phyloP scores from a whole-genome alignment of 2,113 vertebrate genomes.

The crab-eating macaque (Macaca fascicularis) region T2T-MFA8v1.1 NC_088378.1:6605001-6605500 shows the following conservation, averaged over 20 bases:
- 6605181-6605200: neutral
- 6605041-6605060: neutral
- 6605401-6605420: fast-evolving
- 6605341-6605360: no score
- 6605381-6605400: no score
- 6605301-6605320: neutral
- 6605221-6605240: fast-evolving
- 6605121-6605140: neutral
- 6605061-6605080: no score
- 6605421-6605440: neutral
- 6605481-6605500: no score
- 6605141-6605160: neutral
- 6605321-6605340: fast-evolving
- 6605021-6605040: neutral
- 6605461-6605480: neutral
- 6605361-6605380: neutral
- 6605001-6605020: neutral
- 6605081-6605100: neutral
- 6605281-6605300: neutral
- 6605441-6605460: fast-evolving
- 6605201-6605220: no score
- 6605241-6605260: neutral
- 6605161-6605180: neutral
- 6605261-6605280: neutral
- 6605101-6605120: neutral